Percentiles rank a stretch among this genome's conserved stretches.
Conservation (phyloP, 2,113 vertebrate species). For the Piprites chloris region DNA sequence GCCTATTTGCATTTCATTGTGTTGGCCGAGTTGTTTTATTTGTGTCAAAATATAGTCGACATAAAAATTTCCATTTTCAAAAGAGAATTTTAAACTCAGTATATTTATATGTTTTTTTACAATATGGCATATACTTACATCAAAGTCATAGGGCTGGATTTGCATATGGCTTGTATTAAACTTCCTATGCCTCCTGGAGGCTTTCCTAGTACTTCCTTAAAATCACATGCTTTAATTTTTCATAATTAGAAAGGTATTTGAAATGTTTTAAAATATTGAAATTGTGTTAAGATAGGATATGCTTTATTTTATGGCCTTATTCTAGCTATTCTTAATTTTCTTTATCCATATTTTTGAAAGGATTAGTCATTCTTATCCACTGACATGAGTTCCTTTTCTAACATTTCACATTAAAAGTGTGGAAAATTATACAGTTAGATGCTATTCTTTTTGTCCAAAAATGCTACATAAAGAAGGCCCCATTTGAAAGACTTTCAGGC, state of each 20-base stretch:
- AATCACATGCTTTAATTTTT: neutral
- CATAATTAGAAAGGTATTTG: neutral
- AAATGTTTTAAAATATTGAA: neutral
- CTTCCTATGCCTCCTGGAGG: neutral
- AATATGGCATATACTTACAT: neutral
- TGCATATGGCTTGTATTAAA: neutral
- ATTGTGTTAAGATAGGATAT: neutral
- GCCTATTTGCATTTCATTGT: neutral
- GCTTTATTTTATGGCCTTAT: neutral
- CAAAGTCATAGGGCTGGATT: neutral
- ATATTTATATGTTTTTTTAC: neutral
- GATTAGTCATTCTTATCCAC: neutral
- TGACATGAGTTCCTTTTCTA: constrained; percentile 13
- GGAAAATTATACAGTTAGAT: neutral
- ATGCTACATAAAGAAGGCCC: neutral
- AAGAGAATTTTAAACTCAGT: neutral
- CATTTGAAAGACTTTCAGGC: constrained; percentile 1
- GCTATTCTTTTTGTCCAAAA: constrained; percentile 29
- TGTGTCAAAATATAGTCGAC: neutral
- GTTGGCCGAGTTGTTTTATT: neutral
- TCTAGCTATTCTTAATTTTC: neutral
- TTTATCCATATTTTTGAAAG: constrained; percentile 12
- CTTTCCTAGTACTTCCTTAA: neutral
- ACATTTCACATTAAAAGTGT: neutral
- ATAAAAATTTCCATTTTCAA: neutral